Percentiles rank a stretch among this genome's conserved stretches.
These are phyloP conservation scores for Oligia strigilis DNA, from an alignment of 2,888 invertebrate species.

Conservation along the genomic window DNA sequence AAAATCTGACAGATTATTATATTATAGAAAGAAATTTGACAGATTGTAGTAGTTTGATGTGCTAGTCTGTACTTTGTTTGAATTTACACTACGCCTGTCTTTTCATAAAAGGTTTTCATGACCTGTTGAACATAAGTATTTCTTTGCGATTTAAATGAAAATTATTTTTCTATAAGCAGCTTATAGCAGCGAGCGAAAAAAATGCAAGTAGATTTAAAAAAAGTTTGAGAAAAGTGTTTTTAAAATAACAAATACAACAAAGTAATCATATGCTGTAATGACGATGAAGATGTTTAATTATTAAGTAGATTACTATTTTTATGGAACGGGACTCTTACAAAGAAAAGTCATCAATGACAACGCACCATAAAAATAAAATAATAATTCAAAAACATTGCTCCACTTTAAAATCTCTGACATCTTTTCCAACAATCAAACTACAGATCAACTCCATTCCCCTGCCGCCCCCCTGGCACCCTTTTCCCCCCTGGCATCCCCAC, in stretches of 20 bases:
- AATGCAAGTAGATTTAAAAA: not conserved
- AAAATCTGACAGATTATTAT: too few species aligned
- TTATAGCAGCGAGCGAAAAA: not conserved
- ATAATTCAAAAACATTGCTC: not conserved
- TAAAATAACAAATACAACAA: too few species aligned
- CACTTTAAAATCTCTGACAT: not conserved
- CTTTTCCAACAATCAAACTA: slow-evolving; percentile 23
- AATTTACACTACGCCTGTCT: not conserved
- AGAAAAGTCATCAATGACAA: not conserved
- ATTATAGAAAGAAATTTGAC: too few species aligned
- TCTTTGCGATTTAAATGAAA: not conserved
- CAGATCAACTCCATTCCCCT: slow-evolving; percentile 8
- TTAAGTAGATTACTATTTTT: not conserved
- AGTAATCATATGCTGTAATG: not conserved
- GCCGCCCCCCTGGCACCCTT: not conserved
- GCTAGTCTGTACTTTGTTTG: not conserved
- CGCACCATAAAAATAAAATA: not conserved
- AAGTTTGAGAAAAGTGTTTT: too few species aligned
- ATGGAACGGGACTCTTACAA: not conserved
- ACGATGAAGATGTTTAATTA: not conserved
- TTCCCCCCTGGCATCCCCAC: not conserved
- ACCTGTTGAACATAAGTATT: not conserved
- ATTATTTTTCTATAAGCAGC: not conserved
- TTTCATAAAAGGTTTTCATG: not conserved
- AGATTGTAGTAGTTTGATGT: too few species aligned